Evolutionary conservation across 2,888 invertebrate genomes (phyloP).

Genomic region (Neelides folsomi): DNA sequence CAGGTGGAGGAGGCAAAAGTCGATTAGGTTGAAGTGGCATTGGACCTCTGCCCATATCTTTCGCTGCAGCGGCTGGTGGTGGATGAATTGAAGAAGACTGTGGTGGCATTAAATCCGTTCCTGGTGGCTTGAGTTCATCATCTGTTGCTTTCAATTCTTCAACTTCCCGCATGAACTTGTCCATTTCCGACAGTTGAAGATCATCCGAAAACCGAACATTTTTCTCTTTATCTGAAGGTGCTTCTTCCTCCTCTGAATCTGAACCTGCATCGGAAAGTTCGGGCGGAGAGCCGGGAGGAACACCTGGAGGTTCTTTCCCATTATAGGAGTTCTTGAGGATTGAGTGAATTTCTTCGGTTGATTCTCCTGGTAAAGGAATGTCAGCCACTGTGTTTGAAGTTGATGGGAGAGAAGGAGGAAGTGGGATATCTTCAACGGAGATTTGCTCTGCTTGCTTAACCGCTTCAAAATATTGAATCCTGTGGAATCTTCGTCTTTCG

Average conservation of each 20-base stretch:
- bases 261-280: constrained; percentile 47
- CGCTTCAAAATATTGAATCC: constrained; percentile 86
- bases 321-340: constrained; percentile 24
- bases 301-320: constrained; percentile 54
- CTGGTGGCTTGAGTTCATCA: constrained; percentile 35
- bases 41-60: constrained; percentile 3
- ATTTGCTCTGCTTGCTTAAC: constrained; percentile 91
- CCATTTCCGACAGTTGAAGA: constrained; percentile 42
- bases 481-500: constrained; percentile 69
- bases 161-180: constrained; percentile 73
- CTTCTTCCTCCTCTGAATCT: constrained; percentile 36
- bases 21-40: constrained; percentile 19
- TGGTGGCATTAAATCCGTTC: constrained; percentile 32
- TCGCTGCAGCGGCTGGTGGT: constrained; percentile 34
- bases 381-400: constrained; percentile 13
- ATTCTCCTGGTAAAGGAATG: constrained; percentile 24
- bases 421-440: constrained; percentile 82
- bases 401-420: constrained; percentile 48
- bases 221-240: constrained; percentile 40
- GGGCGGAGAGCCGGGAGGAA: constrained; percentile 72
- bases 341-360: constrained; percentile 38
- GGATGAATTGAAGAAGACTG: constrained; percentile 44
- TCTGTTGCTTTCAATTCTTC: constrained; percentile 68
- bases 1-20: constrained; percentile 17
- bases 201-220: constrained; percentile 78